phyloP scores from a whole-genome alignment of 2,888 invertebrate species.

The Tribolium freemani region DNA sequence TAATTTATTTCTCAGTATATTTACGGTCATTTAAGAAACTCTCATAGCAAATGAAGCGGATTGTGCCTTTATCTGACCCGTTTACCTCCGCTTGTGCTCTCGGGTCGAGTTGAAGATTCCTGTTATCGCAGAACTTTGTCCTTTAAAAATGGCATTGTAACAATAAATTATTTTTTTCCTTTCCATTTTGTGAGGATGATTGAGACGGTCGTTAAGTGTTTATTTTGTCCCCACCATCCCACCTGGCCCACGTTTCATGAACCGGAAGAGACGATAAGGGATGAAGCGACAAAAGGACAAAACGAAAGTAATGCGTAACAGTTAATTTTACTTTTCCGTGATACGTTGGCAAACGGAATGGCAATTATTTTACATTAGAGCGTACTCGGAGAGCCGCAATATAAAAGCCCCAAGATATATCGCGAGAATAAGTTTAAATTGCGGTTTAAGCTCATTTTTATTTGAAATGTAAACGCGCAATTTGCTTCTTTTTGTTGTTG shows the following conservation, averaged over 20 bases:
- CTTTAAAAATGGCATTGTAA: neutral
- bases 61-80: too few species aligned
- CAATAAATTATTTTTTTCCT: slow-evolving; percentile 1
- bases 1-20: neutral
- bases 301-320: slow-evolving; percentile 63
- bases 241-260: slow-evolving; percentile 18
- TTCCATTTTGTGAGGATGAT: neutral
- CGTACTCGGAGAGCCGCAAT: slow-evolving; percentile 53
- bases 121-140: neutral
- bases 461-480: slow-evolving; percentile 60
- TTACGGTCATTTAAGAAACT: neutral
- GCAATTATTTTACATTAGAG: slow-evolving; percentile 66
- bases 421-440: slow-evolving; percentile 62
- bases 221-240: neutral
- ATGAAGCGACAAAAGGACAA: slow-evolving; percentile 46
- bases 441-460: slow-evolving; percentile 61
- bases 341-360: slow-evolving; percentile 58
- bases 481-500: slow-evolving; percentile 49
- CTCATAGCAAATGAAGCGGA: neutral
- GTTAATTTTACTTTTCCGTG: slow-evolving; percentile 63
- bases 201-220: slow-evolving; percentile 6
- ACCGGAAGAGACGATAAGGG: slow-evolving; percentile 35
- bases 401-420: slow-evolving; percentile 61
- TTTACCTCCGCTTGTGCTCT: neutral
- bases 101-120: neutral